Base-by-base conservation (phyloP, 2,888 invertebrate genomes). In the Heteropelma amictum region DNA sequence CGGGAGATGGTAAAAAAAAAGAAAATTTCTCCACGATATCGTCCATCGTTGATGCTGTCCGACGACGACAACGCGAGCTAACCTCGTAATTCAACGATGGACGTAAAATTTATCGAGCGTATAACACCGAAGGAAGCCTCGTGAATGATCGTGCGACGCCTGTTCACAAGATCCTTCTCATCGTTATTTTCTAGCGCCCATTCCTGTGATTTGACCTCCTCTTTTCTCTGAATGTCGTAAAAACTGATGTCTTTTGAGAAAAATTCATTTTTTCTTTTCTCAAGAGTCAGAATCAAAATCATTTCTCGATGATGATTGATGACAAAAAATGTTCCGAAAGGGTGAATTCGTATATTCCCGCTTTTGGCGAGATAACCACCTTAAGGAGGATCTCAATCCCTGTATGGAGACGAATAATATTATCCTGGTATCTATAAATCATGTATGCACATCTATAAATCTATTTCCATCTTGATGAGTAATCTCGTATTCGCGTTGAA, bases 41-140 rank as follows among this genome's bases (percentile, higher is more conserved):
- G 33, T 35, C 33, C 19, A 74, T 70, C 49, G 65, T 40, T 42
- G 63, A 73, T 58, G 26, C 54, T 61, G 65, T 67, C 74, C 65
- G 49, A 26, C 61, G 28, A 64, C 42, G 58, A 64, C 68, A 45
- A 19, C 19, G 56, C 49, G 26, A 49, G 26, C 63, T 26, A 64
- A 47, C 54, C 40, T 61, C 65, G 70, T 67, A 56, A 75, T 70
- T 75, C 70, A 75, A 71, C 65, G 64, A 61, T 65, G 19, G 49
- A 49, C 65, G 65, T 75, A 21, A 75, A 75, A 54, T 75, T 75
- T 75, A 71, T 75, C 70, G 74, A 75, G 74, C 65, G 49, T 60
- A 35, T 35, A 60, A 61, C 47, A 38, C 47, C 33, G 23, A 35
- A 23, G 54, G 33, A 12, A 3, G 23, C 49, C 49, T 54, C 74